Evolutionary conservation across 2,797 vertebrate genomes (phyloP), one percentile per base, ranked within the genome.

Genomic region (Apodemus agrarius): DNA sequence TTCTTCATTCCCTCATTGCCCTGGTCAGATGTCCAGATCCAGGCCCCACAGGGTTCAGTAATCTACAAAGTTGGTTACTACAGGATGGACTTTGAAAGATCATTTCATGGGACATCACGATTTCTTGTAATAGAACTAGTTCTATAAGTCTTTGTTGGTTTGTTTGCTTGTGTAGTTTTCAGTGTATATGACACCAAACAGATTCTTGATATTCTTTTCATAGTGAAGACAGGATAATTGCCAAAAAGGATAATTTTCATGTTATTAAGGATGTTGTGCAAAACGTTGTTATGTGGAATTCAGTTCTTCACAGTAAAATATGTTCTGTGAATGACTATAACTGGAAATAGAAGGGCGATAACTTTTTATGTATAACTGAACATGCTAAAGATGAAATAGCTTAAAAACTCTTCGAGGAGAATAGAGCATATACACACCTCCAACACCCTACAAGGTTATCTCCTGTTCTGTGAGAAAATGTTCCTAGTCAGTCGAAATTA

Each of bases 401-500:
- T 72, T 90, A 61, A 67, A 79, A 57, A 13, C 9, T 81, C 10
- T 90, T 93, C 43, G 29, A 63, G 72, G 63, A 72, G 88, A 92
- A 29, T 69, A 69, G 46, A 37, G 12, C 31, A 6, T 24, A 1
- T 31, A 29, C 61, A 29, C 17, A 46, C 1, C 29, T 21, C 34
- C 29, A 31, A 57, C 72, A 4, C 40, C 29, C 4, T 57, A 12
- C 24, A 89, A 80, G 80, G 81, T 63, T 85, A 61, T 78, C 3
- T 21, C 43, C 88, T 31, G 22, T 93, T 89, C 61, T 87, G n/a
- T 67, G 75, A 93, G 46, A 93, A 24, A 40, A 91, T 10, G 29
- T 74, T 94, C 5, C 21, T 87, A 16, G 57, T 91, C 46, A 43
- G 46, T 49, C 34, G 80, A 91, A 96, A 94, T 94, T 80, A 94